Percentiles rank a stretch among this genome's conserved stretches.
Evolutionary conservation across 2,113 vertebrate species (phyloP).

Genomic region (Hippocampus guttulatus): DNA sequence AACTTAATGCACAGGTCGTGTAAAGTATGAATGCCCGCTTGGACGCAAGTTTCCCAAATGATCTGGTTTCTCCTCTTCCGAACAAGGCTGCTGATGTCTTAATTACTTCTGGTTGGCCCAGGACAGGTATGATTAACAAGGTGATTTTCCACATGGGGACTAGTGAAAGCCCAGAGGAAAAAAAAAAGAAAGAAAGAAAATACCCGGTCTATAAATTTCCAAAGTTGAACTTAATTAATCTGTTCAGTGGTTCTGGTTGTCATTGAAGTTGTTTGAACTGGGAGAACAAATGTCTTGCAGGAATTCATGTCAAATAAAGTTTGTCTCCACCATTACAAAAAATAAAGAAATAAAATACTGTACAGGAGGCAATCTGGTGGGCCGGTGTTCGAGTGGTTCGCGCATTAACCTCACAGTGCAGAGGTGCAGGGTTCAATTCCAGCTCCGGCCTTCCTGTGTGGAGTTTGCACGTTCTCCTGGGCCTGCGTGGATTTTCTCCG

Average conservation of each 20-base stretch:
- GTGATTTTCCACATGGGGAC: constrained; percentile 53
- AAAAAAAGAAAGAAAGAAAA: constrained; percentile 38
- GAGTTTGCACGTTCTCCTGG: no score
- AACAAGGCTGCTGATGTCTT: constrained; percentile 39
- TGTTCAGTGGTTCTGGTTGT: neutral
- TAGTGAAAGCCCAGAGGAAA: constrained; percentile 47
- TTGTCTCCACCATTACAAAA: no score
- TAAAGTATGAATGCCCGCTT: constrained; percentile 35
- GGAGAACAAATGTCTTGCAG: no score
- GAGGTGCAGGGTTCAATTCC: no score
- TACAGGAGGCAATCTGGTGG: no score
- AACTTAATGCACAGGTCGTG: constrained; percentile 27
- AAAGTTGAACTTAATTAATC: constrained; percentile 32
- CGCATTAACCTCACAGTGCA: no score
- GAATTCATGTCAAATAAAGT: no score
- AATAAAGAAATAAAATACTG: no score
- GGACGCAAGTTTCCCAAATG: constrained; percentile 42
- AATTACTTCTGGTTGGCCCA: constrained; percentile 61
- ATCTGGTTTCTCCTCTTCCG: constrained; percentile 42
- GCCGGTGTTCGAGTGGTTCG: no score
- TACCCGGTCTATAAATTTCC: neutral
- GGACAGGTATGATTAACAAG: constrained; percentile 63
- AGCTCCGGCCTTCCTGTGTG: no score
- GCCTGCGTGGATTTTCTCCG: no score
- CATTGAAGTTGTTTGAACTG: no score